These are phyloP conservation scores for Dermochelys coriacea DNA, from an alignment of 2,797 vertebrate species.

Conservation along the genomic window DNA sequence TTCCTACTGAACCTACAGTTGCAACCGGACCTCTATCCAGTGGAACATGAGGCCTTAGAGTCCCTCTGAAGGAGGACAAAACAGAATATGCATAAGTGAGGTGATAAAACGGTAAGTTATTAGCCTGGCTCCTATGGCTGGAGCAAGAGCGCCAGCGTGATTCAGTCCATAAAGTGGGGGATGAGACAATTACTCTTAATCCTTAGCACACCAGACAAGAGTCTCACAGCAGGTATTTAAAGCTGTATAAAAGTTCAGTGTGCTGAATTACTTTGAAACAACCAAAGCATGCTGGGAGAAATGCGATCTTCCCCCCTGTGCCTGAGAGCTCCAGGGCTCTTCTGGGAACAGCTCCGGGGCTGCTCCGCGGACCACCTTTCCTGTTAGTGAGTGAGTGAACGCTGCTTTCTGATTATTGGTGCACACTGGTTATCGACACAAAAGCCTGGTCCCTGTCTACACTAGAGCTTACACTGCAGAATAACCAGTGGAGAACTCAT, in stretches of 20 bases:
- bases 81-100: not conserved
- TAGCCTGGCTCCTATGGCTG: not conserved
- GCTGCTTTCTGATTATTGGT: not conserved
- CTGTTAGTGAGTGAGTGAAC: not conserved
- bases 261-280: conserved; percentile 33
- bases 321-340: not conserved
- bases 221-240: not conserved
- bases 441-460: not conserved
- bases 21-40: not conserved
- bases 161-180: not conserved
- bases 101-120: not conserved
- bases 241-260: conserved; percentile 7
- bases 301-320: not conserved
- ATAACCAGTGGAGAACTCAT: not conserved
- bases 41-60: not conserved
- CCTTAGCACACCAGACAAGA: not conserved
- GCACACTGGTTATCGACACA: not conserved
- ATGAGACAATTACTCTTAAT: not conserved
- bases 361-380: not conserved
- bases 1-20: not conserved
- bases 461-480: not conserved
- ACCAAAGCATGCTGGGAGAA: not conserved
- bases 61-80: not conserved
- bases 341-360: not conserved
- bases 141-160: not conserved